These are phyloP conservation scores for Benthosema pterotum DNA, from an alignment of 2,797 vertebrate genomes.

Conservation along the genomic window DNA sequence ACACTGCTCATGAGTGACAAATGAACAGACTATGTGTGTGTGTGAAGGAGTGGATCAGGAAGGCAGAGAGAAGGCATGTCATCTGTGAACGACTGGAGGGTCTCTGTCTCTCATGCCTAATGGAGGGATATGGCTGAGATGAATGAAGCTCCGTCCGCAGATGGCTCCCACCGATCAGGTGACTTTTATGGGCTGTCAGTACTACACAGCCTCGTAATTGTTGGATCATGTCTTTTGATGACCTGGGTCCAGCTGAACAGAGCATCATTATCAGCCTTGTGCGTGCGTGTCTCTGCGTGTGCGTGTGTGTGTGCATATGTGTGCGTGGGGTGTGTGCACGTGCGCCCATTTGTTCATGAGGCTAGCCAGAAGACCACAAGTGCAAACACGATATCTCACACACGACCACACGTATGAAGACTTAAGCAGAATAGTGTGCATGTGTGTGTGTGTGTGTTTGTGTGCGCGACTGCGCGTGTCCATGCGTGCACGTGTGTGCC, in stretches of 20 bases:
- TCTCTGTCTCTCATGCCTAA: slow-evolving; percentile 64
- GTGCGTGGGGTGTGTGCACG: slow-evolving; percentile 13
- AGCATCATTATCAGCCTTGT: slow-evolving; percentile 58
- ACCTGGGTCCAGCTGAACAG: slow-evolving; percentile 65
- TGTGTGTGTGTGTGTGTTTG: background rate
- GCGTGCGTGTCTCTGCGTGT: slow-evolving; percentile 16
- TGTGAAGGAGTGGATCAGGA: slow-evolving; percentile 51
- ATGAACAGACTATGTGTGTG: too few relatives aligned
- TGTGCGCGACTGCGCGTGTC: background rate
- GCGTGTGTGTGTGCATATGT: slow-evolving; percentile 14
- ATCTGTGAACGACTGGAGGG: slow-evolving; percentile 67
- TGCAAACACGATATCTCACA: slow-evolving; percentile 39
- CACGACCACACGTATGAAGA: slow-evolving; percentile 42
- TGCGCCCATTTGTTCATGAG: background rate
- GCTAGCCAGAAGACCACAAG: slow-evolving; percentile 35
- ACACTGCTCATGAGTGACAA: too few relatives aligned
- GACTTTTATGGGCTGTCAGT: slow-evolving; percentile 67
- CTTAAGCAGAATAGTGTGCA: slow-evolving; percentile 22
- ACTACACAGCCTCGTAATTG: slow-evolving; percentile 72
- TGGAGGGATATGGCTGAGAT: slow-evolving; percentile 63
- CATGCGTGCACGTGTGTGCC: too few relatives aligned
- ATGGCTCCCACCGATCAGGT: slow-evolving; percentile 63
- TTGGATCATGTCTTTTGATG: slow-evolving; percentile 74
- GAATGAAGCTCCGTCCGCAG: slow-evolving; percentile 49
- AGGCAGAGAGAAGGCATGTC: slow-evolving; percentile 65